These are phyloP conservation scores for Tonatia bakeri DNA, from an alignment of 2,113 vertebrate genomes.

Conservation along the genomic window DNA sequence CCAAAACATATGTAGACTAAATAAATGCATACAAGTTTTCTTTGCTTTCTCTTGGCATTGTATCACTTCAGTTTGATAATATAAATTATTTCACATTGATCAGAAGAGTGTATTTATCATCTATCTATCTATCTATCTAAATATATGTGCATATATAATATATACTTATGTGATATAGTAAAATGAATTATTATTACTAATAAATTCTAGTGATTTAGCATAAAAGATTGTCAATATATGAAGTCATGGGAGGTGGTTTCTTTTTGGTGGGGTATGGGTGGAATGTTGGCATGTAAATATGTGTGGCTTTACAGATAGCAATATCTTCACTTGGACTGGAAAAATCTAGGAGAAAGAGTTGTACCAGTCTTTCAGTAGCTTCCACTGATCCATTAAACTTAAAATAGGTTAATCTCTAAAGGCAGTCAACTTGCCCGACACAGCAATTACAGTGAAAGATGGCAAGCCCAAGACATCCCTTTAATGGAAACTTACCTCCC, in stretches of 20 bases:
- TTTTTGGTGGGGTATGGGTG: neutral
- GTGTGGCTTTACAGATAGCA: neutral
- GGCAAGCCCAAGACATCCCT: constrained; percentile 78
- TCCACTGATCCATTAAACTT: constrained; percentile 80
- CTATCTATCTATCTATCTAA: neutral
- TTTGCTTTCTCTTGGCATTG: neutral
- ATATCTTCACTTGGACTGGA: constrained; percentile 66
- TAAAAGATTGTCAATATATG: neutral
- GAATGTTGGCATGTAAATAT: neutral
- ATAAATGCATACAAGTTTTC: neutral
- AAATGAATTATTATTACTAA: neutral
- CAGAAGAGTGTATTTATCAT: neutral
- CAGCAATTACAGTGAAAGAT: constrained; percentile 82
- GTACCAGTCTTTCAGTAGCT: constrained; percentile 76
- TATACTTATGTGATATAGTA: neutral
- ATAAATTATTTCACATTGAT: neutral
- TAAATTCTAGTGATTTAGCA: neutral
- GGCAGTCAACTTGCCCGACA: constrained; percentile 81
- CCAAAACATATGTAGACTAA: neutral
- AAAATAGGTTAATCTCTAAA: constrained; percentile 83
- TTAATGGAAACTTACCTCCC: constrained; percentile 76
- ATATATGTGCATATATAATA: neutral
- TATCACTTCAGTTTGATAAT: neutral
- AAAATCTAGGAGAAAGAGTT: constrained; percentile 75
- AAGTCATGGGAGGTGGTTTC: neutral